These are phyloP conservation scores for Ametastegia equiseti DNA, from an alignment of 2,888 invertebrate species.

Conservation along the genomic window DNA sequence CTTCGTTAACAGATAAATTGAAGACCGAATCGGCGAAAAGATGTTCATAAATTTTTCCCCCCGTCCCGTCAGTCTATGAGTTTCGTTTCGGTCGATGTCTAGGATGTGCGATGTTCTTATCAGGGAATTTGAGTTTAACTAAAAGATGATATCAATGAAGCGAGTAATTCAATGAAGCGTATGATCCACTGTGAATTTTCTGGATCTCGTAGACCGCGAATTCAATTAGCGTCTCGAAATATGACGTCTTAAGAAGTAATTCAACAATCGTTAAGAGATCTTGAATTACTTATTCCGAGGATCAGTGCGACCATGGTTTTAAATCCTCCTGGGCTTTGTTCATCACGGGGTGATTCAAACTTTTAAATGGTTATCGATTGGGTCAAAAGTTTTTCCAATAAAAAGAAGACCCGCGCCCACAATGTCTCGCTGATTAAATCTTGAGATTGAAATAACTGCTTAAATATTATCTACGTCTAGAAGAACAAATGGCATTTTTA, in stretches of 20 bases:
- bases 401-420: neutral
- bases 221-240: neutral
- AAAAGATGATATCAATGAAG: too few relatives aligned
- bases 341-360: neutral
- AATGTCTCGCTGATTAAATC: neutral
- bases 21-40: neutral
- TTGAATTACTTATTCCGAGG: neutral
- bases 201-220: neutral
- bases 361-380: constrained; percentile 24
- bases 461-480: neutral
- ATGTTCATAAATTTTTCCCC: neutral
- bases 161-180: too few relatives aligned
- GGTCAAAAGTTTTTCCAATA: neutral
- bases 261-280: neutral
- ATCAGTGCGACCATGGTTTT: neutral
- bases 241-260: neutral
- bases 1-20: too few relatives aligned
- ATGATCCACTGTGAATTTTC: neutral
- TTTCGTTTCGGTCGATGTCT: too few relatives aligned
- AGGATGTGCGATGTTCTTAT: neutral
- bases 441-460: neutral
- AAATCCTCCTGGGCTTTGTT: neutral
- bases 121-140: neutral
- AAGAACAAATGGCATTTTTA: neutral
- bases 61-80: neutral